These are phyloP conservation scores for Platycheirus albimanus DNA, from an alignment of 2,888 invertebrate genomes.

Conservation along the genomic window DNA sequence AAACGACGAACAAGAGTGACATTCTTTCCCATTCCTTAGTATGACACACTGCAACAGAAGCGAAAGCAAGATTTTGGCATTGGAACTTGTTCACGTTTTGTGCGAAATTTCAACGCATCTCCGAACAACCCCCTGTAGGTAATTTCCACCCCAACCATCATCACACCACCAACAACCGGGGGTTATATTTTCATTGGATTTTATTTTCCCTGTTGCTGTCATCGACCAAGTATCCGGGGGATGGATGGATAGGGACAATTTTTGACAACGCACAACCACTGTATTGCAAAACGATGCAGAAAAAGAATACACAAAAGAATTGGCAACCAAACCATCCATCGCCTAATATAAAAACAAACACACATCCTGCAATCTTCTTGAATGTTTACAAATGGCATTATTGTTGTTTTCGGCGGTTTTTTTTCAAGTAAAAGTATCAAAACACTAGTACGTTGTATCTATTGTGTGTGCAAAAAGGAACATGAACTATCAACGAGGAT, in stretches of 20 bases:
- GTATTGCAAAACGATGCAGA: conserved; percentile 68
- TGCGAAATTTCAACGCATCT: conserved; percentile 64
- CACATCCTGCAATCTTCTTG: conserved; percentile 21
- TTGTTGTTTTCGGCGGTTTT: conserved; percentile 73
- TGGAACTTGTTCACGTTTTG: conserved; percentile 46
- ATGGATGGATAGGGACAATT: conserved; percentile 22
- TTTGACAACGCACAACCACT: conserved; percentile 57
- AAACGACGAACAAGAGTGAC: conserved; percentile 42
- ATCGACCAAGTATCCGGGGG: conserved; percentile 54
- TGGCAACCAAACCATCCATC: conserved; percentile 56
- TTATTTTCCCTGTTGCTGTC: conserved; percentile 69
- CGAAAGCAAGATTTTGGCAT: conserved; percentile 50
- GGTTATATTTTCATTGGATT: conserved; percentile 73
- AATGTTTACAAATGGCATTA: conserved; percentile 71
- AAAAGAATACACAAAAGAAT: conserved; percentile 60
- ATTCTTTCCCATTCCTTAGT: conserved; percentile 30
- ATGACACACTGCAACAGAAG: conserved; percentile 17
- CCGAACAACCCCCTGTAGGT: conserved; percentile 38
- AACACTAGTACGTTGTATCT: conserved; percentile 39
- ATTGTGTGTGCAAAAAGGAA: conserved; percentile 47
- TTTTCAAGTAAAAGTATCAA: conserved; percentile 59
- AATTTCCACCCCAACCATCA: conserved; percentile 17
- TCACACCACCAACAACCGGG: conserved; percentile 4
- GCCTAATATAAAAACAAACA: not conserved
- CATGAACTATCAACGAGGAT: conserved; percentile 73